Evolutionary conservation across 2,113 vertebrate species (phyloP), one percentile per base, ranked within the genome.

Genomic region (Campylorhamphus procurvoides): DNA sequence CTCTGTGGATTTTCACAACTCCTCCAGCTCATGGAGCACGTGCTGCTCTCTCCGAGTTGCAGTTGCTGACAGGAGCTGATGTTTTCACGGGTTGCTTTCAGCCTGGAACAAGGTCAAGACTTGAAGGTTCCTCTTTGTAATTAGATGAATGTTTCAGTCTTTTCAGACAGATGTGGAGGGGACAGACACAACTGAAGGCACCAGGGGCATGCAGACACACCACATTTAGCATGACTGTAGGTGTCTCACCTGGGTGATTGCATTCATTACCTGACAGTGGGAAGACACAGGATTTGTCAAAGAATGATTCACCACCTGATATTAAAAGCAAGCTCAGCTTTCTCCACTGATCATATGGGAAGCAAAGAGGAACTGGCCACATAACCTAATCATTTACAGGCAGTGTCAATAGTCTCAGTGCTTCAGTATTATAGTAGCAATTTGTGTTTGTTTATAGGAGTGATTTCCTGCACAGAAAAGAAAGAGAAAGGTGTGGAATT

Each of bases 11-110:
- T 90, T 78, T 88, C 87, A 71, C 91, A 90, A 4, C 68, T 90
- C 76, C 76, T 91, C n/a, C 79, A 90, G 83, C 86, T 73, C 31
- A 82, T 37, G 77, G n/a, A 94, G 83, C 69, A 47, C 10, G 59
- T 80, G 82, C 62, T 79, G 84, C 74, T 82, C 73, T 27, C 77
- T 73, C 81, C 0, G 0, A 89, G 63, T 55, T 84, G 72, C 2
- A 37, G 12, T 0, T 80, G 91, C 79, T 80, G 67, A 79, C 83
- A 94, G 87, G 49, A 91, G 90, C 64, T 84, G 85, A 66, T 87
- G 94, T 94, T 92, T 84, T 81, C 78, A 74, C 93, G 63, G 69
- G 79, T 79, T 93, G 76, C 47, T 84, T 90, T 77, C 75, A 55
- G 90, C 85, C 79, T 96, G 83, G 74, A 92, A 69, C 0, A 0